These are phyloP conservation scores for Dicrurus megarhynchus DNA, from an alignment of 2,113 vertebrate genomes.

Conservation along the genomic window DNA sequence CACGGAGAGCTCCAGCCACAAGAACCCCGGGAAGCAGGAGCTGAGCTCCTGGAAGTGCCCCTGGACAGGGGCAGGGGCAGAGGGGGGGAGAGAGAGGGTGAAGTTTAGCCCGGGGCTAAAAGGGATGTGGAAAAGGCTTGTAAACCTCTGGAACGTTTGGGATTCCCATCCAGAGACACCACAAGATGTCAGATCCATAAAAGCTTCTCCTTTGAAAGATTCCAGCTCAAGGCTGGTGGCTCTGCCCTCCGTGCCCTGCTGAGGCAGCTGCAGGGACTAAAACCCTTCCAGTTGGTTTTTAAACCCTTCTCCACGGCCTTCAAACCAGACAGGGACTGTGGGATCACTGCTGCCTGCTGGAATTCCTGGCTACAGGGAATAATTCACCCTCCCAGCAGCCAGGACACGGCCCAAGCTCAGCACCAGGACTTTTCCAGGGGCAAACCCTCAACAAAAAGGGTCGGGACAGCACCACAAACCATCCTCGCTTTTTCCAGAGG, in stretches of 20 bases:
- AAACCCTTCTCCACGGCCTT: neutral
- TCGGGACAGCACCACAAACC: neutral
- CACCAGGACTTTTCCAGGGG: fast-evolving
- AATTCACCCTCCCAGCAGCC: neutral
- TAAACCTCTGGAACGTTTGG: neutral
- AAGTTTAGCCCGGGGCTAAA: too few species aligned
- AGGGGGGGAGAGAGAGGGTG: too few species aligned
- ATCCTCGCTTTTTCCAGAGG: neutral
- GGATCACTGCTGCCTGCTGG: neutral
- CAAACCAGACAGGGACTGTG: neutral
- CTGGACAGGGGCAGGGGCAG: neutral
- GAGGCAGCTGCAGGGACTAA: neutral
- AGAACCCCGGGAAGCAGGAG: neutral
- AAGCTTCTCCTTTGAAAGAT: neutral
- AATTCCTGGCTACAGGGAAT: neutral
- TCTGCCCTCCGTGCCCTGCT: neutral
- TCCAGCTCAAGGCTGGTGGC: neutral
- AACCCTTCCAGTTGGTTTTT: neutral
- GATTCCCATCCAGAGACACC: neutral
- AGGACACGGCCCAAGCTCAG: neutral
- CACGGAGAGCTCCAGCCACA: neutral
- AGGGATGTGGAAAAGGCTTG: neutral
- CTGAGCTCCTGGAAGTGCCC: neutral
- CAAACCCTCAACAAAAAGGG: neutral
- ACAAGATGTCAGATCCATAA: neutral